Evolutionary conservation across 2,113 vertebrate species (phyloP), one percentile per base, ranked within the genome.

Genomic region (Uria aalge): DNA sequence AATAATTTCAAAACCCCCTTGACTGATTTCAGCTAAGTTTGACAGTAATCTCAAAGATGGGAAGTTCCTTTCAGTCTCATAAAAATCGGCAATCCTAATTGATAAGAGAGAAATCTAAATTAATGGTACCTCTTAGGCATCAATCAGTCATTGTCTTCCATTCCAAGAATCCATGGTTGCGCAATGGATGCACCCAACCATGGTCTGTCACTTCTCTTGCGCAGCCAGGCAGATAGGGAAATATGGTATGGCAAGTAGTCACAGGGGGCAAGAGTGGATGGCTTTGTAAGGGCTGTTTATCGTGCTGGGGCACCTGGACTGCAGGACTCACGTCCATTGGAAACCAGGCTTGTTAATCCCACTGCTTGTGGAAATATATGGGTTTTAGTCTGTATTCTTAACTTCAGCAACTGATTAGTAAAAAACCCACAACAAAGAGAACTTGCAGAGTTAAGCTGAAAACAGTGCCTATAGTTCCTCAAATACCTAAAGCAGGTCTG

Each of bases 171-270:
- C 21, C 43, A 20, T 80, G 34, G 10, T 77, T 87, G 43, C 2
- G 1, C 34, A 53, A 21, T 26, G 0, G 0, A 12, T 53, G 53
- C 38, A 52, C 53, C 30, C 78, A 36, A 23, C 41, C 14, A 8
- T 16, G 43, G 20, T 56, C 20, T 32, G 17, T 56, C 48, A 84
- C 21, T 53, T 24, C 53, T 81, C 32, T 52, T 48, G 73, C 1
- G 4, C 57, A 76, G 57, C 32, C 57, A 48, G 48, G 62, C 12
- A 66, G 56, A 9, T 27, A 27, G 50, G 50, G 41, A 71, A 82
- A 56, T 55, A 14, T 0, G 1, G 27, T 11, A 34, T 6, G 56
- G 26, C 2, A 20, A 64, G 40, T 15, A n/a, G 45, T 41, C 30
- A 73, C 10, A 59, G 71, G 20, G 29, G 16, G 27, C 32, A n/a